phyloP scores from a whole-genome alignment of 37 sponge, comb jelly and placozoan species.

The Beroe ovata region DNA sequence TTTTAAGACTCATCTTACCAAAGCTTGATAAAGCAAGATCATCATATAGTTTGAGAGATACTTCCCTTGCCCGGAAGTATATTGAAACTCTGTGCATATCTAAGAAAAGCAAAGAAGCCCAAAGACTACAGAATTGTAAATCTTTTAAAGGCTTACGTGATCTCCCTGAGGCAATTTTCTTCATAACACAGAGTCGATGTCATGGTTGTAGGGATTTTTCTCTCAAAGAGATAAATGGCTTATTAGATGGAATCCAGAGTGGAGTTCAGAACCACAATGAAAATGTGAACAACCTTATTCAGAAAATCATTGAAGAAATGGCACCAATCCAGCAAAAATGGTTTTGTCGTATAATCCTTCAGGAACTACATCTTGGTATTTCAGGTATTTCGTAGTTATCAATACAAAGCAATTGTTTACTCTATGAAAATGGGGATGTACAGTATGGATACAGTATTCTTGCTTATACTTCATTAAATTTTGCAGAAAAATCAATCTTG shows the following conservation, averaged over 20 bases:
- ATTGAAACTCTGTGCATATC: conserved; percentile 90
- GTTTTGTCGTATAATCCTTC: conserved; percentile 96
- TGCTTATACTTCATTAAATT: not conserved
- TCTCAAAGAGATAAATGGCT: conserved; percentile 78
- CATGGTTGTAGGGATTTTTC: conserved; percentile 84
- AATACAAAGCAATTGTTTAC: too few species aligned
- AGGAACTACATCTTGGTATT: conserved; percentile 85
- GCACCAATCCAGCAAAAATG: conserved; percentile 92
- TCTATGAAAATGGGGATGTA: too few species aligned
- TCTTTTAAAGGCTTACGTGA: conserved; percentile 72
- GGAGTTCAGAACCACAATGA: conserved; percentile 74
- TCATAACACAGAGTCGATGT: conserved; percentile 83
- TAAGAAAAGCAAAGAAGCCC: conserved; percentile 86
- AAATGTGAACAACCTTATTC: conserved; percentile 73
- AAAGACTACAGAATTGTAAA: conserved; percentile 88
- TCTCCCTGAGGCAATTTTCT: conserved; percentile 87
- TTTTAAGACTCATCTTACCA: not conserved
- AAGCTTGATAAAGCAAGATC: conserved; percentile 61
- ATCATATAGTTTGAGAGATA: conserved; percentile 32
- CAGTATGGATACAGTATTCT: not conserved
- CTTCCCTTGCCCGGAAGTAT: conserved; percentile 85
- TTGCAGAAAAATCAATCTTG: conserved; percentile 34
- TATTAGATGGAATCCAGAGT: conserved; percentile 77
- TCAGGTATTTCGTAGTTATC: conserved; percentile 31
- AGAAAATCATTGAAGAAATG: conserved; percentile 80